phyloP scores from a whole-genome alignment of 35 echinoderm and acorn worm genomes.

The Acanthaster planci region DNA sequence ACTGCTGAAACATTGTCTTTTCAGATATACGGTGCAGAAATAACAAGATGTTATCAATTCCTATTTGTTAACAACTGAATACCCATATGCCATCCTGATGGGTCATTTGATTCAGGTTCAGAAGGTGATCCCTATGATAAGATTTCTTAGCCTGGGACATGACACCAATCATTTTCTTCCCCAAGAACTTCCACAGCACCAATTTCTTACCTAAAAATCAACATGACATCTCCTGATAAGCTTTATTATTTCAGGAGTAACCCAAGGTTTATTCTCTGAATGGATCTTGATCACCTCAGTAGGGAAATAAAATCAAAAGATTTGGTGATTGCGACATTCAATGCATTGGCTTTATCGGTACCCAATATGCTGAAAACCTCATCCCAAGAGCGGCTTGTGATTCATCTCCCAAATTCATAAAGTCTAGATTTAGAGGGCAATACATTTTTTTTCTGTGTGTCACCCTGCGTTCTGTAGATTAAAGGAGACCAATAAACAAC shows the following conservation, averaged over 20 bases:
- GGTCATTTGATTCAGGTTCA: conserved; percentile 34
- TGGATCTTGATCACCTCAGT: conserved; percentile 32
- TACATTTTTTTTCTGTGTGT: not conserved
- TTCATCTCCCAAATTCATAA: conserved; percentile 51
- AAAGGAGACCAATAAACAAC: not conserved
- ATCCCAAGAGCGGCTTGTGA: conserved; percentile 30
- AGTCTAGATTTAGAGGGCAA: conserved; percentile 23
- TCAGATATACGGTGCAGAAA: conserved; percentile 1
- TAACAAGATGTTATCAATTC: not conserved
- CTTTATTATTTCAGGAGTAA: conserved; percentile 35
- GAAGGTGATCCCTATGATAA: conserved; percentile 2
- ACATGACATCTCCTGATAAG: conserved; percentile 33
- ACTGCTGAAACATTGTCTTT: not conserved
- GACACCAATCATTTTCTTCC: conserved; percentile 10
- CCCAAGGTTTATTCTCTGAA: conserved; percentile 47
- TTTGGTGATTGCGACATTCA: not conserved
- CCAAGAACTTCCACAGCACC: conserved; percentile 12
- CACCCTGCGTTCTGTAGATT: not conserved
- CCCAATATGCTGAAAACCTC: conserved; percentile 28
- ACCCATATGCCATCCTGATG: conserved; percentile 42
- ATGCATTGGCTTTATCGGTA: conserved; percentile 46
- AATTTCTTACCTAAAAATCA: conserved; percentile 38
- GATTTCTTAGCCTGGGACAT: conserved; percentile 21
- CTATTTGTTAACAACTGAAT: conserved; percentile 40
- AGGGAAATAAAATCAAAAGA: conserved; percentile 39